Conservation (phyloP, 2,113 vertebrate species). For the Perca fluviatilis region DNA sequence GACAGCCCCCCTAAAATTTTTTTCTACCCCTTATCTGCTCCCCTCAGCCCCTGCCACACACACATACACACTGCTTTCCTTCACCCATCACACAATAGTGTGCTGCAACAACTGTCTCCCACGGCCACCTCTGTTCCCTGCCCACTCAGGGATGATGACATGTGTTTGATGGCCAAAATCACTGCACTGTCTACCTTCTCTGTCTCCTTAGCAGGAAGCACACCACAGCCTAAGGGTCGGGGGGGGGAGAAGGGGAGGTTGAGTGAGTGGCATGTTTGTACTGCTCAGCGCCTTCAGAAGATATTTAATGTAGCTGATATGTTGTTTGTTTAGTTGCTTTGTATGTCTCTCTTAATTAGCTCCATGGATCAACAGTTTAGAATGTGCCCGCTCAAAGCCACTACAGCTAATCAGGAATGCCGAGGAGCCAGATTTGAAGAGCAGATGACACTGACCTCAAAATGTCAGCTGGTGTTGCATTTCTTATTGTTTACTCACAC, state of each 20-base stretch:
- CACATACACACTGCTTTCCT: conserved; percentile 49
- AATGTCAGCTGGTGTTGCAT: conserved; percentile 82
- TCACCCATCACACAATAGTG: conserved; percentile 65
- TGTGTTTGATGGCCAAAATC: conserved; percentile 80
- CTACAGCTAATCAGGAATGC: conserved; percentile 78
- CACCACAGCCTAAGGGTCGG: conserved; percentile 38
- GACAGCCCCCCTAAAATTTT: too few species aligned
- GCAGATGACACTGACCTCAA: conserved; percentile 82
- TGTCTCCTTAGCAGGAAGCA: conserved; percentile 57
- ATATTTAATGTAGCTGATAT: conserved; percentile 73
- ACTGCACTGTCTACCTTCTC: conserved; percentile 64
- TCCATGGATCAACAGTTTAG: conserved; percentile 62
- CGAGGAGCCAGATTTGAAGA: conserved; percentile 75
- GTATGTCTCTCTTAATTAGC: conserved; percentile 74
- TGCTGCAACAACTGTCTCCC: conserved; percentile 73
- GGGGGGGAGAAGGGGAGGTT: neutral
- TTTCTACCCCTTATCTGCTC: conserved; percentile 72
- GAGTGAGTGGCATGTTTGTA: conserved; percentile 69
- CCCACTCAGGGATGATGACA: conserved; percentile 76
- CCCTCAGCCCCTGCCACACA: conserved; percentile 56
- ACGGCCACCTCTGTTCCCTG: conserved; percentile 73
- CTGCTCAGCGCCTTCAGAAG: conserved; percentile 70
- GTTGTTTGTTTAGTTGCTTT: conserved; percentile 72
- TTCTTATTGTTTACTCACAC: conserved; percentile 77
- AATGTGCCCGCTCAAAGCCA: conserved; percentile 66